Evolutionary conservation across 2,797 vertebrate species (phyloP), one percentile per base, ranked within the genome.

Genomic region (Pelochelys cantorii): DNA sequence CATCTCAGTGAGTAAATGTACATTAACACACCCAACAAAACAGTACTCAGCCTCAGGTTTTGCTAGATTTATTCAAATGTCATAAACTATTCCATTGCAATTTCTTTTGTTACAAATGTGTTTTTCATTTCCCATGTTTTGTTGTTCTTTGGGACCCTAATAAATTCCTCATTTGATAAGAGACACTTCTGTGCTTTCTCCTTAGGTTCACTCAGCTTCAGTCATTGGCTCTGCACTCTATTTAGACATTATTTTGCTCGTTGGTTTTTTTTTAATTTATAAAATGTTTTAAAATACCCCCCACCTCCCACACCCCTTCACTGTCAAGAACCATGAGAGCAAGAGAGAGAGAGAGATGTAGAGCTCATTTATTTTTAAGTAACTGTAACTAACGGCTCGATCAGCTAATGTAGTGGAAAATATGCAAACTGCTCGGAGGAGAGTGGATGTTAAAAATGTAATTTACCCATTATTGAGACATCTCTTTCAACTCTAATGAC

Each of bases 371-470:
- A 90, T 96, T 96, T 97, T 97, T 95, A 95, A 97, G 95, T 96
- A 97, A 94, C 97, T 97, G 92, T 96, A 95, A 97, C 96, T 97
- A 97, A 96, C 96, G 95, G 93, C 96, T 96, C 96, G 96, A 97
- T 98, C 97, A 97, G 94, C 95, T 94, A 95, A 96, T 89, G 83
- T 94, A 95, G 96, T 97, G 96, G 97, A 98, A 98, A 98, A 98
- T 94, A 96, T 88, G 94, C 95, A 96, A 97, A 97, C 95, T 96
- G 95, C 97, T 97, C 27, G 93, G 93, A 97, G 95, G 96, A 95
- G 95, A 96, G 92, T 92, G 94, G 90, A 96, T 96, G 96, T 95
- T 97, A 95, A 97, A 97, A 97, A 92, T 92, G 87, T 95, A 96
- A 97, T 97, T 98, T 97, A 96, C 87, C 96, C 95, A 96, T 97